These are phyloP conservation scores for Macrosiphum euphorbiae DNA, from an alignment of 2,888 invertebrate species.

Conservation along the genomic window DNA sequence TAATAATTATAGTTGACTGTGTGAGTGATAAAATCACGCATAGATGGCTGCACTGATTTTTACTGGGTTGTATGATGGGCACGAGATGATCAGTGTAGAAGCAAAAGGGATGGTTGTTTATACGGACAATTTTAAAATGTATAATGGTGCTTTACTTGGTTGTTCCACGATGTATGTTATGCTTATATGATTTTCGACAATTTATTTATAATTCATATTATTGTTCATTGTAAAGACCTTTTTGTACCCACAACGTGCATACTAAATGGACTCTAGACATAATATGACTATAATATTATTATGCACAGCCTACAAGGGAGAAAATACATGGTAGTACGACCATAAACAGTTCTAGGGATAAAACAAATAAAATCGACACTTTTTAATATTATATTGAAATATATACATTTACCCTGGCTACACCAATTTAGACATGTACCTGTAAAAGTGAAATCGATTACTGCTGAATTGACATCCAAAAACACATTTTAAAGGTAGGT, in stretches of 20 bases:
- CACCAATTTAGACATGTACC: neutral
- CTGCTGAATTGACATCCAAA: too few species aligned
- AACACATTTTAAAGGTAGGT: too few species aligned
- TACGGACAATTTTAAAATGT: neutral
- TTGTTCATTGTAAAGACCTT: neutral
- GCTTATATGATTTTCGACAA: neutral
- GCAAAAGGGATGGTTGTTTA: neutral
- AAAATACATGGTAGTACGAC: neutral
- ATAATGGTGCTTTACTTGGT: neutral
- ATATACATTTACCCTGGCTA: neutral
- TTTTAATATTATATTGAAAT: neutral
- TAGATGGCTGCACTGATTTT: neutral
- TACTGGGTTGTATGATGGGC: neutral
- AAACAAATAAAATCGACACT: neutral
- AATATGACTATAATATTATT: neutral
- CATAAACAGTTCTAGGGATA: neutral
- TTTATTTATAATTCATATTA: neutral
- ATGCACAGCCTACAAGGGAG: neutral
- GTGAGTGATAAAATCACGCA: neutral
- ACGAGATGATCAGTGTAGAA: neutral
- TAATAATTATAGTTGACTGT: neutral
- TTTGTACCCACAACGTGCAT: neutral
- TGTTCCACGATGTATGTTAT: neutral
- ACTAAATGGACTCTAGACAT: neutral
- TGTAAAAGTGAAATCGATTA: too few species aligned